Percentiles rank a stretch among this genome's conserved stretches.
phyloP scores from a whole-genome alignment of 2,113 vertebrate species.

The Quiscalus mexicanus region DNA sequence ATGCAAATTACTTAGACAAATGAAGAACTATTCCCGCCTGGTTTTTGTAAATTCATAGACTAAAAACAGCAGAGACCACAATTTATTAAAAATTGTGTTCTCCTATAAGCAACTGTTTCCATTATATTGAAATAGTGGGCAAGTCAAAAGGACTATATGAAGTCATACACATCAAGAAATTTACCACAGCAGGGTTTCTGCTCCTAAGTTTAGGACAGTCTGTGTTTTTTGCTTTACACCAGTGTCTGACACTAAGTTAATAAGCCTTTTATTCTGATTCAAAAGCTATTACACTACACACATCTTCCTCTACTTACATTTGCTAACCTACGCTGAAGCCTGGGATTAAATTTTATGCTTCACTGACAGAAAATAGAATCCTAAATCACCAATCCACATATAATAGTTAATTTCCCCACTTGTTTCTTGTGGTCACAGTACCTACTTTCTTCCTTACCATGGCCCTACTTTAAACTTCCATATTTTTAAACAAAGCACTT shows the following conservation, averaged over 20 bases:
- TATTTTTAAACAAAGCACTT: neutral
- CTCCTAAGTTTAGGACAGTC: neutral
- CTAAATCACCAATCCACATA: slow-evolving; percentile 34
- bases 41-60: neutral
- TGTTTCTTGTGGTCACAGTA: slow-evolving; percentile 13
- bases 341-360: slow-evolving; percentile 70
- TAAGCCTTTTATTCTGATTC: slow-evolving; percentile 49
- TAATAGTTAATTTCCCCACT: slow-evolving; percentile 44
- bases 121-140: neutral
- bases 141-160: neutral
- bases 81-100: neutral
- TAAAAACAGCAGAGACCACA: neutral
- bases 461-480: neutral
- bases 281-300: slow-evolving; percentile 57
- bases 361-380: slow-evolving; percentile 64
- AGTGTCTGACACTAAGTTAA: slow-evolving; percentile 13
- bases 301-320: slow-evolving; percentile 45
- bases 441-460: neutral
- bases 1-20: neutral
- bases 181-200: neutral
- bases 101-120: neutral
- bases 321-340: neutral
- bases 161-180: neutral
- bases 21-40: neutral
- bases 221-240: neutral